Conservation (phyloP, 2,888 invertebrate species). For the Polydesmus complanatus region DNA sequence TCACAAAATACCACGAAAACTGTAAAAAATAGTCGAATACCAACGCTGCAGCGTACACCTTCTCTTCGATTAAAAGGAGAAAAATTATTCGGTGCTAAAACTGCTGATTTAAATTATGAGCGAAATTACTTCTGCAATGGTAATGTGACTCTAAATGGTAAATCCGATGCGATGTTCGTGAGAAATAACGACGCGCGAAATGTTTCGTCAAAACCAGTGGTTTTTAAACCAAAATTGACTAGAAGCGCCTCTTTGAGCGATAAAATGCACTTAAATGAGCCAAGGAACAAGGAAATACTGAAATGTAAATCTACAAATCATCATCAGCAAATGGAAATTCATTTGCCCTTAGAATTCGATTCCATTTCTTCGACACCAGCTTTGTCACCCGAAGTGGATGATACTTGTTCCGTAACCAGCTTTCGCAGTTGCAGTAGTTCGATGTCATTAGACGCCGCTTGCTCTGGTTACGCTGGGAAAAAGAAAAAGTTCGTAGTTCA, state of each 20-base stretch:
- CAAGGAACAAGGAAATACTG: neutral
- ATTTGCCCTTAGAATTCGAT: neutral
- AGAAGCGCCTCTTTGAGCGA: neutral
- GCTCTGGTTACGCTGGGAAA: neutral
- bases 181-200: neutral
- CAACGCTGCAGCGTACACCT: constrained; percentile 9
- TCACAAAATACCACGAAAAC: neutral
- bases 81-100: neutral
- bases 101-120: no score
- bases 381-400: constrained; percentile 11
- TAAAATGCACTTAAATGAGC: neutral
- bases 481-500: constrained; percentile 53
- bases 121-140: no score
- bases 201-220: no score
- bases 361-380: constrained; percentile 6
- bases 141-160: no score
- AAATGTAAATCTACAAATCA: neutral
- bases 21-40: neutral
- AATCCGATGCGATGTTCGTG: neutral
- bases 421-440: constrained; percentile 20
- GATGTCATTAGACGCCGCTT: constrained; percentile 16
- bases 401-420: constrained; percentile 20
- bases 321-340: neutral
- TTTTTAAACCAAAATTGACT: no score
- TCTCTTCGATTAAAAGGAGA: constrained; percentile 14